phyloP scores from a whole-genome alignment of 2,888 invertebrate genomes.

The Chesias legatella region DNA sequence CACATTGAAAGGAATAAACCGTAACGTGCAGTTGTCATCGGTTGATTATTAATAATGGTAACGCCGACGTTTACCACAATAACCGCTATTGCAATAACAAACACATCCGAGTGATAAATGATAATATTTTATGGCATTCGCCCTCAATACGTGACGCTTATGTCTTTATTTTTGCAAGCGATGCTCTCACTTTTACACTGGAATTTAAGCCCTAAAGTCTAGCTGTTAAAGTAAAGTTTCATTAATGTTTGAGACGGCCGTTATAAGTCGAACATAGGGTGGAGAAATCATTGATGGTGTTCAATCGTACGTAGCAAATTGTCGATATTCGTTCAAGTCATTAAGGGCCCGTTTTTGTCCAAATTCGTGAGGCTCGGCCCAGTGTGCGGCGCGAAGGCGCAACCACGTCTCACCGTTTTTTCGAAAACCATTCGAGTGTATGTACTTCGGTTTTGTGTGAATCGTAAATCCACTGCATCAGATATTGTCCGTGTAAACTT shows the following conservation, averaged over 20 bases:
- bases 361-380: constrained; percentile 32
- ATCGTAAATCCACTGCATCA: constrained; percentile 39
- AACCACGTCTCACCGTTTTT: constrained; percentile 43
- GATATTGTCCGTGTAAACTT: constrained; percentile 37
- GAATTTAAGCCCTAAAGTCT: constrained; percentile 24
- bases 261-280: constrained; percentile 54
- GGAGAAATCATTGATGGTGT: constrained; percentile 67
- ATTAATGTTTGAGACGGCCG: constrained; percentile 29
- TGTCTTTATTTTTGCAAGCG: constrained; percentile 66
- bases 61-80: constrained; percentile 74
- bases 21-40: constrained; percentile 65
- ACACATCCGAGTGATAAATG: constrained; percentile 75
- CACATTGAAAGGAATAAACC: constrained; percentile 46
- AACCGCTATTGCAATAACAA: constrained; percentile 70
- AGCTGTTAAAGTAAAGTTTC: constrained; percentile 22
- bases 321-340: constrained; percentile 68
- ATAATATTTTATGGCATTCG: constrained; percentile 72
- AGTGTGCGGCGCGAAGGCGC: constrained; percentile 47
- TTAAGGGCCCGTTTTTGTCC: constrained; percentile 63
- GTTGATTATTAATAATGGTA: constrained; percentile 65
- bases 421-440: constrained; percentile 55
- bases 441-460: constrained; percentile 44
- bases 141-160: constrained; percentile 66
- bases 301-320: constrained; percentile 78
- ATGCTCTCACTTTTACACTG: constrained; percentile 19